Evolutionary conservation across 1,140 invertebrate species (phyloP), one percentile per base, ranked within the genome.

Genomic region (Drosophila tropicalis): DNA sequence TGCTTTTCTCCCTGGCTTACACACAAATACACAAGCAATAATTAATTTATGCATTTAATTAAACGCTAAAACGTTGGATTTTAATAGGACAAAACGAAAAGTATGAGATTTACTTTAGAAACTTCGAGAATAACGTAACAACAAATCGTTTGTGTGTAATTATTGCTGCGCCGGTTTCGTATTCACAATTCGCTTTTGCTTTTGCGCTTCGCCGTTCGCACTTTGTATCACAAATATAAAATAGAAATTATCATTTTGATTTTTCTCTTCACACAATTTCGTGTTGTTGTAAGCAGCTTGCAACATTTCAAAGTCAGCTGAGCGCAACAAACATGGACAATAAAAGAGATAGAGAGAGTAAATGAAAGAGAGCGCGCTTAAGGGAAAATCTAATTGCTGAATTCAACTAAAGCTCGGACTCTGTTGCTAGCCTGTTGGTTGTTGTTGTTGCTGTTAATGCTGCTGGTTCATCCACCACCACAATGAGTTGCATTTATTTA

Each of bases 401-500:
- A 86, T 86, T 67, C 15, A 54, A 40, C 62, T 47, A 47, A 65
- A 61, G 66, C 64, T 72, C 34, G 61, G 56, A 60, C 70, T 70
- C 76, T 87, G 82, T 85, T 85, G 82, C 82, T 72, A 86, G 82
- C 83, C 83, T 87, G 67, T 81, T 84, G 81, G 75, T 76, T 79
- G 5, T 47, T 47, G 44, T 47, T 47, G 40, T 15, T 15, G 40
- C 40, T 41, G n/a, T 41, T 41, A 15, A n/a, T 78, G 25, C 19
- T 32, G n/a, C 62, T 56, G 22, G 44, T 80, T 54, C 78, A 73
- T 62, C 61, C 73, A 64, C 72, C 70, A 76, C 22, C 65, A 72
- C 71, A 79, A 86, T 86, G 83, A 86, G 65, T 79, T 86, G 83
- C 82, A 85, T 58, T 78, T 76, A 73, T 87, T 72, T 71, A 32